Percentiles rank a stretch among this genome's conserved stretches.
phyloP scores from a whole-genome alignment of 2,113 vertebrate genomes.

The Anarrhichthys ocellatus region DNA sequence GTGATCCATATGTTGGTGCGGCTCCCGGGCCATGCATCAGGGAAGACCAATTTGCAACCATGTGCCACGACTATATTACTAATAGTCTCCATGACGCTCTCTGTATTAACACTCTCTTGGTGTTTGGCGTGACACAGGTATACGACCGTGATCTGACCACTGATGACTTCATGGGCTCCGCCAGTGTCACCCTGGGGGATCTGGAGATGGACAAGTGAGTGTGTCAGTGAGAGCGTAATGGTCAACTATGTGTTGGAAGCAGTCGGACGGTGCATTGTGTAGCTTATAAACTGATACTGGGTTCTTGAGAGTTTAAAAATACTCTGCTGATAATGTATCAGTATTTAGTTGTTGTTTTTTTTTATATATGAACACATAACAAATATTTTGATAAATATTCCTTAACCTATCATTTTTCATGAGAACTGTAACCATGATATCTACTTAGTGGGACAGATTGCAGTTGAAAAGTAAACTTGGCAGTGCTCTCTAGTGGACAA shows the following conservation, averaged over 20 bases:
- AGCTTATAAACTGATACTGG: not conserved
- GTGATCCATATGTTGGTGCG: not conserved
- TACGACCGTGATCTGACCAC: conserved; percentile 95
- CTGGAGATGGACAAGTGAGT: conserved; percentile 92
- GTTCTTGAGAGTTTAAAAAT: not conserved
- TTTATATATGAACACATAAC: not conserved
- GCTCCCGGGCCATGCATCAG: not conserved
- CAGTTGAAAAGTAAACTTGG: not conserved
- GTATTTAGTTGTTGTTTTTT: not conserved
- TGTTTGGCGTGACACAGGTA: conserved; percentile 81
- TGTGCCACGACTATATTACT: not conserved
- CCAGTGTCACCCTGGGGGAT: conserved; percentile 83
- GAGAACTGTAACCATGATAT: not conserved
- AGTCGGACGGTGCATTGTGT: not conserved
- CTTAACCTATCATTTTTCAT: not conserved
- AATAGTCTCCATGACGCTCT: not conserved
- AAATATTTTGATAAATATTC: not conserved
- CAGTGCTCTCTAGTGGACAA: not conserved
- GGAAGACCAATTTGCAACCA: not conserved
- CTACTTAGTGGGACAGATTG: not conserved
- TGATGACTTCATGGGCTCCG: conserved; percentile 97
- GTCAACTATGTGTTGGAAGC: not conserved
- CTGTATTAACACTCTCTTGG: not conserved
- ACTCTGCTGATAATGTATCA: not conserved
- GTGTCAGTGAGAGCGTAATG: not conserved